Evolutionary conservation across 2,113 vertebrate genomes (phyloP).

Genomic region (Tretioscincus oriximinensis): DNA sequence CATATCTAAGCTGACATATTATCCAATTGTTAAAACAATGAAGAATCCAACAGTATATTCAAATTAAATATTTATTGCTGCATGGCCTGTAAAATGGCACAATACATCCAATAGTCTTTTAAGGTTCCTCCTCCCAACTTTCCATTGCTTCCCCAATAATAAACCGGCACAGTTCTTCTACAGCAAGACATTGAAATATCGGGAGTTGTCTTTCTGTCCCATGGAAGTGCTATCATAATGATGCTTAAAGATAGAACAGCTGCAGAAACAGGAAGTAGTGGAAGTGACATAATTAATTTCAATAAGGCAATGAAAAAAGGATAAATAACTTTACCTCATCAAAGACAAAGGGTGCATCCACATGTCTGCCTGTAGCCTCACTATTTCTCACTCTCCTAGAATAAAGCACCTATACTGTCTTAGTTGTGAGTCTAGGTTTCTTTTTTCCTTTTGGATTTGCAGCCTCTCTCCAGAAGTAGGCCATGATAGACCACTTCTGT

Average conservation of each 20-base stretch:
- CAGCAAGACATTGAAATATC: not conserved
- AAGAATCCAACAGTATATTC: not conserved
- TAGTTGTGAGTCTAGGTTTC: too few relatives aligned
- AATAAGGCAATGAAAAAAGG: not conserved
- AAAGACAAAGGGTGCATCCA: not conserved
- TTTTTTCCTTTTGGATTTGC: too few relatives aligned
- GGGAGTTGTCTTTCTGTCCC: not conserved
- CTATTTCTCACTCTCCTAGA: too few relatives aligned
- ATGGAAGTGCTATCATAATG: not conserved
- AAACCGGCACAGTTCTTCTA: not conserved
- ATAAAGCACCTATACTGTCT: too few relatives aligned
- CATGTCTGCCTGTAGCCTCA: too few relatives aligned
- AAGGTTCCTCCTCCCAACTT: not conserved
- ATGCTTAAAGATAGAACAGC: not conserved
- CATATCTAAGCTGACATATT: not conserved
- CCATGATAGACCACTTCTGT: too few relatives aligned
- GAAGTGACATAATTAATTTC: not conserved
- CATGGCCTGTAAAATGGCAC: not conserved
- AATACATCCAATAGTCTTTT: not conserved
- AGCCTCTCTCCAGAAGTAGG: too few relatives aligned
- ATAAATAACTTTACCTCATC: not conserved
- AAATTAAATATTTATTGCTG: too few relatives aligned
- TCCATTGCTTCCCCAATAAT: not conserved
- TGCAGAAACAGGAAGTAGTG: not conserved
- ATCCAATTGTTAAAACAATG: not conserved